phyloP scores from a whole-genome alignment of 2,113 vertebrate genomes.

The Cynoglossus semilaevis region DNA sequence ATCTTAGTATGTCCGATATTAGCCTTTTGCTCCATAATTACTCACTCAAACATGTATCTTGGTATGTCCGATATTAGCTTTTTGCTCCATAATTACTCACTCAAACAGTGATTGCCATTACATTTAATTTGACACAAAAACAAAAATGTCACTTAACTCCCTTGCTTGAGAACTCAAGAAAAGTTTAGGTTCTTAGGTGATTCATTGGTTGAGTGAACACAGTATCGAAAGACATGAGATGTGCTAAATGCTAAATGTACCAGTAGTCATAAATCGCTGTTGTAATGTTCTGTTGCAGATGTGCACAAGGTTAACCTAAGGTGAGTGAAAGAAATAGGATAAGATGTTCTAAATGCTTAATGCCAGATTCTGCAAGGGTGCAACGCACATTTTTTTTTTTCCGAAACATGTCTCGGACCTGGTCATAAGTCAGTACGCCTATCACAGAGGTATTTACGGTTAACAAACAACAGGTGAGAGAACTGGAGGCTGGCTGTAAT shows the following conservation, averaged over 20 bases:
- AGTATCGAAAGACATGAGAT: background rate
- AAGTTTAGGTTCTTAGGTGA: too few species aligned
- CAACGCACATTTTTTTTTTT: background rate
- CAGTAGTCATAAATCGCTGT: background rate
- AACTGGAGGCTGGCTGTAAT: background rate
- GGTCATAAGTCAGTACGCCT: background rate
- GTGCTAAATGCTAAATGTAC: background rate
- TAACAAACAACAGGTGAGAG: conserved; percentile 20
- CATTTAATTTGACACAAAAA: too few species aligned
- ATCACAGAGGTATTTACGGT: background rate
- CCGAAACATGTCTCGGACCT: conserved; percentile 5
- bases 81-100: too few species aligned
- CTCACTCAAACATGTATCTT: too few species aligned
- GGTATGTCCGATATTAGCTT: too few species aligned
- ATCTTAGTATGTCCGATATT: too few species aligned
- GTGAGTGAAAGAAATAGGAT: conserved; percentile 5
- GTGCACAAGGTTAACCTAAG: background rate
- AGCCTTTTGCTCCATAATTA: too few species aligned
- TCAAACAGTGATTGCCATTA: too few species aligned
- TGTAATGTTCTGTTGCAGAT: background rate
- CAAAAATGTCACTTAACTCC: too few species aligned
- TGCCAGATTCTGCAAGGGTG: conserved; percentile 4
- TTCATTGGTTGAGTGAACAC: too few species aligned
- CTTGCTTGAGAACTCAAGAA: too few species aligned
- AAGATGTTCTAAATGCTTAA: conserved; percentile 5